Conservation (phyloP, 2,888 invertebrate genomes). For the Euplagia quadripunctaria region DNA sequence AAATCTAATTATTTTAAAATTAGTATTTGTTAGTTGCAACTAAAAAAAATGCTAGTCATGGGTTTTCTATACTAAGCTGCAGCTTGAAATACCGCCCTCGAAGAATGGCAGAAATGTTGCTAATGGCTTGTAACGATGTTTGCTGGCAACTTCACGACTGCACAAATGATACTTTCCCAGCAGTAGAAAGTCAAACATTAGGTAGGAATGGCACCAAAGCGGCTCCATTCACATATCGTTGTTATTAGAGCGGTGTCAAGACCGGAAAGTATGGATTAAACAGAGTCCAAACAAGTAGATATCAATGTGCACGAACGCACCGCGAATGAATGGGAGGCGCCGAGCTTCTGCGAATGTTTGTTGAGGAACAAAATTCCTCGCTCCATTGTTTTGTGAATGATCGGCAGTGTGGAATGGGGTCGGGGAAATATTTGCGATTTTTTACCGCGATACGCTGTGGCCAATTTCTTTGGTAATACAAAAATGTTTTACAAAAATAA, state of each 20-base stretch:
- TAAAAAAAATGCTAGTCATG: too few species aligned
- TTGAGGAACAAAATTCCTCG: conserved; percentile 74
- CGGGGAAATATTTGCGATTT: conserved; percentile 50
- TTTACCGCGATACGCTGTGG: conserved; percentile 37
- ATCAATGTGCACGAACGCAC: conserved; percentile 64
- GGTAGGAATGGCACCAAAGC: conserved; percentile 71
- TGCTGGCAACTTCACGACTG: conserved; percentile 66
- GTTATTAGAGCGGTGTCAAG: conserved; percentile 75
- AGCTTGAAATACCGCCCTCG: conserved; percentile 59
- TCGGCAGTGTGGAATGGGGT: conserved; percentile 55
- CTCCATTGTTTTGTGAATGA: conserved; percentile 73
- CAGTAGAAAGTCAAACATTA: conserved; percentile 82
- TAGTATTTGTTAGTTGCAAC: conserved; percentile 42
- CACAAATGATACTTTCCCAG: conserved; percentile 81
- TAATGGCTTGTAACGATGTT: conserved; percentile 73
- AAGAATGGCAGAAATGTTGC: conserved; percentile 71
- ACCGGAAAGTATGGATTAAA: conserved; percentile 80
- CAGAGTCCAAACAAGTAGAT: conserved; percentile 70
- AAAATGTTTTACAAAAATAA: conserved; percentile 27
- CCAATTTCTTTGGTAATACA: conserved; percentile 36
- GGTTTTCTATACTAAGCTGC: not conserved
- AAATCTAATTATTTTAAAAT: conserved; percentile 62
- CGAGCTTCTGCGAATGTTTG: conserved; percentile 74
- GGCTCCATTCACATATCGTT: conserved; percentile 73
- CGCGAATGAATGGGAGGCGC: conserved; percentile 72